A percentile compares a stretch with the other conserved stretches of the same genome.
phyloP scores from a whole-genome alignment of 1,140 invertebrate species.

The Sminthurides bifidus region DNA sequence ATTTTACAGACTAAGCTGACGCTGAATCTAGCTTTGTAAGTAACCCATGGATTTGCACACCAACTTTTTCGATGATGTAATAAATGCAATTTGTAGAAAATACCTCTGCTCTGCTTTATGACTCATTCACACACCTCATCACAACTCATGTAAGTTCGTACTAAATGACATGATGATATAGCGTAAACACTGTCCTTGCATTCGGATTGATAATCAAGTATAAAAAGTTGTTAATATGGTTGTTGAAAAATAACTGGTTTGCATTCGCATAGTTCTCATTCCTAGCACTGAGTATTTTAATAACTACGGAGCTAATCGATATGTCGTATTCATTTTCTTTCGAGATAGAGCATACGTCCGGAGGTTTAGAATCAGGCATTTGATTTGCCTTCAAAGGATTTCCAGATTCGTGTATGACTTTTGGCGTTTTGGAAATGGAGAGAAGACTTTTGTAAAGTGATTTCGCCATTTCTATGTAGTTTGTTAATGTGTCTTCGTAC shows the following conservation, averaged over 20 bases:
- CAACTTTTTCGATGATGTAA: no score
- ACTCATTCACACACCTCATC: no score
- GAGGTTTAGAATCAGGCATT: no score
- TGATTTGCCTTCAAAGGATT: neutral
- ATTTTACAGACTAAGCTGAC: no score
- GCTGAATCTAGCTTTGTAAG: no score
- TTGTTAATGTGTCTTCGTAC: conserved; percentile 47
- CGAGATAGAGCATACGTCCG: no score
- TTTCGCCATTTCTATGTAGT: conserved; percentile 46
- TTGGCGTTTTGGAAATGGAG: neutral
- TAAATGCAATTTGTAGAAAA: no score
- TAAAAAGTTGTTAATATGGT: conserved; percentile 24
- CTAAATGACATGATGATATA: conserved; percentile 24
- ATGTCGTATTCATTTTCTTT: neutral
- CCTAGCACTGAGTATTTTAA: conserved; percentile 10
- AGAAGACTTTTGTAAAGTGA: conserved; percentile 50
- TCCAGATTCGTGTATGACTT: neutral
- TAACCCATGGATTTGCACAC: no score
- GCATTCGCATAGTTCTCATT: neutral
- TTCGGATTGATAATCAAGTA: conserved; percentile 20
- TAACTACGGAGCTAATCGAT: conserved; percentile 9
- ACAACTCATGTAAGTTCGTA: no score
- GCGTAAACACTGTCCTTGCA: conserved; percentile 12
- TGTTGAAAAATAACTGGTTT: conserved; percentile 1
- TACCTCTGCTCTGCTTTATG: no score